Evolutionary conservation across 2,888 invertebrate species (phyloP).

Genomic region (Onchidella celtica): DNA sequence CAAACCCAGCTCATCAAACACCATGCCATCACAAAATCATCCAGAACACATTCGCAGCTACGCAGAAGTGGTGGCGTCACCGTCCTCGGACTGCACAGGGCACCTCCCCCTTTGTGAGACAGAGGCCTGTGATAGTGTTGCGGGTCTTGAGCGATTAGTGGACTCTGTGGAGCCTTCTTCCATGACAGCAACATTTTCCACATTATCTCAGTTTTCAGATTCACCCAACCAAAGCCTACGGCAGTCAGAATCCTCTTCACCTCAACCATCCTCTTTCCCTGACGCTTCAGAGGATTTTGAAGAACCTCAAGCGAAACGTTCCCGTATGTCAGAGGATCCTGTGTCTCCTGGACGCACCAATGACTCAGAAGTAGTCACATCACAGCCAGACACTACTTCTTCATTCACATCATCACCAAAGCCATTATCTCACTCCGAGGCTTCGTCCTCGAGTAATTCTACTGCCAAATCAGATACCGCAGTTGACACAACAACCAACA

Average conservation of each 20-base stretch:
- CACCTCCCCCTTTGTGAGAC: neutral
- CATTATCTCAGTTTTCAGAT: constrained; percentile 7
- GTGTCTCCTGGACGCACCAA: neutral
- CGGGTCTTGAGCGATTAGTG: constrained; percentile 36
- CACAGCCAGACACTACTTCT: neutral
- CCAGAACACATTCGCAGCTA: neutral
- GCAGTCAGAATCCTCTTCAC: neutral
- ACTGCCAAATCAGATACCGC: neutral
- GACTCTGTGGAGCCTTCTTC: constrained; percentile 28
- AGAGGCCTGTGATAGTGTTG: constrained; percentile 38
- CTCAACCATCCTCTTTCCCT: constrained; percentile 3
- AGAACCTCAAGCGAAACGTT: constrained; percentile 17
- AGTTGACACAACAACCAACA: neutral
- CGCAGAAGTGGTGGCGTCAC: constrained; percentile 8
- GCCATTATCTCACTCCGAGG: too few species aligned
- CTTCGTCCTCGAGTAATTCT: neutral
- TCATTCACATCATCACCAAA: too few species aligned
- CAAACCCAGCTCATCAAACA: neutral
- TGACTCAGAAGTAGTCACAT: too few species aligned
- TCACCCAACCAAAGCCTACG: neutral
- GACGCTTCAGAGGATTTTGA: constrained; percentile 7
- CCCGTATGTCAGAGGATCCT: neutral
- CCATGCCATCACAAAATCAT: too few species aligned
- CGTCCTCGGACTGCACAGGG: constrained; percentile 9
- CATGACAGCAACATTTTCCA: neutral